Base-by-base conservation (phyloP, 2,888 invertebrate genomes). In the Platycnemis pennipes region DNA sequence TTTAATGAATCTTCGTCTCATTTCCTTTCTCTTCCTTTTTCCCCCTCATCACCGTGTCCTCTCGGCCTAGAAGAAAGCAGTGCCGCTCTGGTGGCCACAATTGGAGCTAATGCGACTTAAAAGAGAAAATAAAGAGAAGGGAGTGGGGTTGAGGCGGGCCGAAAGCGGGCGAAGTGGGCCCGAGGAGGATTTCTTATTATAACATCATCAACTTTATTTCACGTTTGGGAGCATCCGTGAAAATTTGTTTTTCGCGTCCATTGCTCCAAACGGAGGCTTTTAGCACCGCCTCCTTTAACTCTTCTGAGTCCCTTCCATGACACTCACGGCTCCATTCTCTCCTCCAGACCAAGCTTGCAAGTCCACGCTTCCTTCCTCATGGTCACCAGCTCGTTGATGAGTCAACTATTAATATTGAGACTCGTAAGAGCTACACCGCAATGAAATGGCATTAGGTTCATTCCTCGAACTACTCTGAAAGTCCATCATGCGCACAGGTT, bases 181-280 rank as follows among this genome's bases (percentile, higher is more conserved):
- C 77, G 37, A 77, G 77, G 77, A 77, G 77, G 77, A 77, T 77
- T 77, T 77, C 77, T 77, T 77, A 77, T 77, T 37, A 77, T 77
- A 77, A 77, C 77, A 77, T 77, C 77, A 77, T 77, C 77, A 77
- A 77, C 77, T 77, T 77, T 77, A 77, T 77, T 77, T 77, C 77
- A 77, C 77, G 77, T 77, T 26, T 77, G 77, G 77, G 37, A 77
- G 77, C 77, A 37, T 37, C 77, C 77, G 77, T 77, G 77, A 77
- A 77, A 77, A 77, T 37, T 37, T 77, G 13, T 37, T 77, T 77
- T 37, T 77, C 77, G 77, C 77, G 77, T 77, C 77, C 77, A 77
- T 77, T 77, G 77, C 37, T 16, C 77, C 37, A 77, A 77, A 77
- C 77, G 77, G 77, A 77, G 31, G 77, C 77, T 31, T 77, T 37